phyloP scores from a whole-genome alignment of 2,888 invertebrate genomes.

The Drosophila formosana region DNA sequence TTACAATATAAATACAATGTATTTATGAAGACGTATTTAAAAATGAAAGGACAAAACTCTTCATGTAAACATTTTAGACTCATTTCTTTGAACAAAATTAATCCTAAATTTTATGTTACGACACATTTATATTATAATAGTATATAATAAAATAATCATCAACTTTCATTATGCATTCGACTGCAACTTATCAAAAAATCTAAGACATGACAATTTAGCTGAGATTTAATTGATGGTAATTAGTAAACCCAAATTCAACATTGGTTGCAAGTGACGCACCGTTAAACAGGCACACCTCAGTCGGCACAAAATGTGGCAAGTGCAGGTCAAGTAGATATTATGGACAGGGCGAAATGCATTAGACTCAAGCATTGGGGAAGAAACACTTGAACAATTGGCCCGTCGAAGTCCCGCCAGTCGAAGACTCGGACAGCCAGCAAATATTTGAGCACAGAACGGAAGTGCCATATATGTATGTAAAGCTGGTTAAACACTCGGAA shows the following conservation, averaged over 20 bases:
- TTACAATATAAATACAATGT: no score
- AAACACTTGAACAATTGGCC: conserved; percentile 15
- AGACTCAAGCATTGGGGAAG: conserved; percentile 2
- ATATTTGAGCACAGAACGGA: conserved; percentile 68
- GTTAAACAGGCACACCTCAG: conserved; percentile 21
- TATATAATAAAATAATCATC: no score
- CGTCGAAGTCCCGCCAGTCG: conserved; percentile 42
- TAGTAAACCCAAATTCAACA: conserved; percentile 6
- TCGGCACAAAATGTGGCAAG: conserved; percentile 15
- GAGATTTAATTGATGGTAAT: conserved; percentile 15
- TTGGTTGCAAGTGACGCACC: conserved; percentile 24
- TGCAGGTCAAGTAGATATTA: conserved; percentile 28
- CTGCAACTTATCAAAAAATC: neutral
- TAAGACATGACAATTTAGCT: conserved; percentile 8
- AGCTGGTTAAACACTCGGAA: conserved; percentile 28
- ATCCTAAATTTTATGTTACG: no score
- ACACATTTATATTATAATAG: no score
- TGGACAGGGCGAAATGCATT: conserved; percentile 34
- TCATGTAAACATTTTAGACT: no score
- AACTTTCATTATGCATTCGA: neutral
- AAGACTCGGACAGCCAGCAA: conserved; percentile 22
- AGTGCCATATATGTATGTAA: conserved; percentile 55
- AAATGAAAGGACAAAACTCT: no score
- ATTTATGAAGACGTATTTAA: no score
- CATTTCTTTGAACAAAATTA: no score